Evolutionary conservation across 2,888 invertebrate species (phyloP).

Genomic region (Drosophila macrothrix): DNA sequence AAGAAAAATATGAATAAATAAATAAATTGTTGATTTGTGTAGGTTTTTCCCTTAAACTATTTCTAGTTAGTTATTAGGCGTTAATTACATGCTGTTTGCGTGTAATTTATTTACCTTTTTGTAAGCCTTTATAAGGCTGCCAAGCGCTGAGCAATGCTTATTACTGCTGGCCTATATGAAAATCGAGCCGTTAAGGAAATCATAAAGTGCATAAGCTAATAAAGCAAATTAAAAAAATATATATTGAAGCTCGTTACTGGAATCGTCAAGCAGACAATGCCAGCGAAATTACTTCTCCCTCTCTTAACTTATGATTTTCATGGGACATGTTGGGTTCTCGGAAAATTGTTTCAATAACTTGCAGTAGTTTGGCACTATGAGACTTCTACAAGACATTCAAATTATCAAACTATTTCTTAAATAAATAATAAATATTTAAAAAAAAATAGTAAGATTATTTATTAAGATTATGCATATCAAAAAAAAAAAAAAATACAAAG

Average conservation of each 20-base stretch:
- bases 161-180: not conserved
- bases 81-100: not conserved
- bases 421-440: not conserved
- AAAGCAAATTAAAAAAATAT: slow-evolving; percentile 49
- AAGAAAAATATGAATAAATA: not conserved
- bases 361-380: not conserved
- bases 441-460: not conserved
- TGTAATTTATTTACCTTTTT: not conserved
- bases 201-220: slow-evolving; percentile 69
- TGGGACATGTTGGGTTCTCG: not conserved
- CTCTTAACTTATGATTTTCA: not conserved
- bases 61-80: not conserved
- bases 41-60: not conserved
- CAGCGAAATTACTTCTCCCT: slow-evolving; percentile 19
- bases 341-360: not conserved
- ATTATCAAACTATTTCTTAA: not conserved
- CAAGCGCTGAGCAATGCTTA: not conserved
- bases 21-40: not conserved
- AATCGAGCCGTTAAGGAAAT: slow-evolving; percentile 67
- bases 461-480: not conserved
- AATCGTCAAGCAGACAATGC: slow-evolving; percentile 59
- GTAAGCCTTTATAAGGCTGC: not conserved
- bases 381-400: not conserved
- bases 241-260: slow-evolving; percentile 49
- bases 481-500: not conserved